phyloP scores from a whole-genome alignment of 2,888 invertebrate species.

The Tiliacea citrago region DNA sequence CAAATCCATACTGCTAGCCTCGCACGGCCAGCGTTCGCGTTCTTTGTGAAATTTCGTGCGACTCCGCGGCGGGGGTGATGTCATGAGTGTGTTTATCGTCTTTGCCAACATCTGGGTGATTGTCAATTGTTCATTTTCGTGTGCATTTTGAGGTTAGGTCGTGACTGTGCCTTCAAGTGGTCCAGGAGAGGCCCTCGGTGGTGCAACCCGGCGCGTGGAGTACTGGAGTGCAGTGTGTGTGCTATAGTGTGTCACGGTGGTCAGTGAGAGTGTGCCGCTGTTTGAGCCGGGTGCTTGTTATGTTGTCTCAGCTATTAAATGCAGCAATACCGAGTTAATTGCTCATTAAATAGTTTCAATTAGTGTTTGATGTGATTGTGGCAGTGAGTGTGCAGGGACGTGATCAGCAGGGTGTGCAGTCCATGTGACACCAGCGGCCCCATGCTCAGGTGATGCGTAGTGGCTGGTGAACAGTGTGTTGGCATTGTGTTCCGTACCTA shows the following conservation, averaged over 20 bases:
- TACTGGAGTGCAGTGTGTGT: slow-evolving; percentile 71
- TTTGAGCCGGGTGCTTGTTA: slow-evolving; percentile 62
- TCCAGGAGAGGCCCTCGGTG: slow-evolving; percentile 52
- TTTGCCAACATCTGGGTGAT: slow-evolving; percentile 87
- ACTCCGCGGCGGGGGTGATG: slow-evolving; percentile 79
- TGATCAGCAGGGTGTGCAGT: slow-evolving; percentile 26
- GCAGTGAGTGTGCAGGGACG: slow-evolving; percentile 50
- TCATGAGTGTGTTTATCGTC: slow-evolving; percentile 76
- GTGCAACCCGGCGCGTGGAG: slow-evolving; percentile 32
- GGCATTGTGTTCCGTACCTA: slow-evolving; percentile 62
- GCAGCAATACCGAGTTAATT: slow-evolving; percentile 66
- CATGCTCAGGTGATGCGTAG: slow-evolving; percentile 73
- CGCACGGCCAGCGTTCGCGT: slow-evolving; percentile 78
- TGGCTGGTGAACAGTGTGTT: slow-evolving; percentile 33
- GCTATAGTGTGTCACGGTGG: slow-evolving; percentile 71
- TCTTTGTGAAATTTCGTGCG: slow-evolving; percentile 81
- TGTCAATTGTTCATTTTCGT: slow-evolving; percentile 82
- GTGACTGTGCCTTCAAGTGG: slow-evolving; percentile 77
- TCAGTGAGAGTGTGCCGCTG: slow-evolving; percentile 71
- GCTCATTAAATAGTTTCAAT: slow-evolving; percentile 67
- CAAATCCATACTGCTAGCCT: slow-evolving; percentile 82
- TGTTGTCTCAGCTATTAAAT: slow-evolving; percentile 64
- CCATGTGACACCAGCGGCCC: slow-evolving; percentile 69
- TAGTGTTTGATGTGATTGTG: slow-evolving; percentile 72
- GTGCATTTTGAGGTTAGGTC: slow-evolving; percentile 88